Evolutionary conservation across 2,113 vertebrate species (phyloP), one percentile per base, ranked within the genome.

Genomic region (Orientallactaga bullata): DNA sequence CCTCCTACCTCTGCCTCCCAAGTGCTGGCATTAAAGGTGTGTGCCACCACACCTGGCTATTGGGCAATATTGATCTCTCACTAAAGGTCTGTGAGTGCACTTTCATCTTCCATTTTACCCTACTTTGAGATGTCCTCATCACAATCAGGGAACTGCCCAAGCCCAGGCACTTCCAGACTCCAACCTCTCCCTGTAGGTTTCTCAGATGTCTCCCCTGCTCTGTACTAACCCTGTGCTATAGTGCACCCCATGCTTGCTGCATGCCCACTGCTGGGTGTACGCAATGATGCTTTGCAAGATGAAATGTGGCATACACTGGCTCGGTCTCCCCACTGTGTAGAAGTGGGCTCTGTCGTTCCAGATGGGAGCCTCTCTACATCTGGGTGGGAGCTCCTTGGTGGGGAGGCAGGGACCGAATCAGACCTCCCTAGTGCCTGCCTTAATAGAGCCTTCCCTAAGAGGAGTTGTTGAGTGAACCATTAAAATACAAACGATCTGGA

Each of bases 281-380:
- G 89, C 15, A 5, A 66, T 7, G 42, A 42, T 39, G 68, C 78
- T 72, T 94, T 98, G 98, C 94, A 98, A 98, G 96, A 99, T 98
- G 98, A 98, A 98, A 94, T 97, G 98, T 61, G 97, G 98, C 78
- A 97, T 98, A 61, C 98, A 98, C 0, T 89, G 91, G 2, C 98
- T 74, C 98, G 97, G 90, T 98, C 98, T 47, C 97, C 98, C 65
- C 98, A 98, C 94, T 98, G 98, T 96, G 98, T 98, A 8, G 94
- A 97, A 96, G 99, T 98, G 93, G 98, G 98, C 20, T 80, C 88
- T 20, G 47, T 16, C 55, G 55, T 17, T 24, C 73, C 5, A 24
- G 47, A 66, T 37, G 20, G 21, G 47, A 68, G 58, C 28, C 32
- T 39, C 66, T 26, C 80, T 60, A n/a, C 11, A 20, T 6, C 42